These are phyloP conservation scores for Marisa cornuarietis DNA, from an alignment of 1,140 invertebrate species.

Conservation along the genomic window DNA sequence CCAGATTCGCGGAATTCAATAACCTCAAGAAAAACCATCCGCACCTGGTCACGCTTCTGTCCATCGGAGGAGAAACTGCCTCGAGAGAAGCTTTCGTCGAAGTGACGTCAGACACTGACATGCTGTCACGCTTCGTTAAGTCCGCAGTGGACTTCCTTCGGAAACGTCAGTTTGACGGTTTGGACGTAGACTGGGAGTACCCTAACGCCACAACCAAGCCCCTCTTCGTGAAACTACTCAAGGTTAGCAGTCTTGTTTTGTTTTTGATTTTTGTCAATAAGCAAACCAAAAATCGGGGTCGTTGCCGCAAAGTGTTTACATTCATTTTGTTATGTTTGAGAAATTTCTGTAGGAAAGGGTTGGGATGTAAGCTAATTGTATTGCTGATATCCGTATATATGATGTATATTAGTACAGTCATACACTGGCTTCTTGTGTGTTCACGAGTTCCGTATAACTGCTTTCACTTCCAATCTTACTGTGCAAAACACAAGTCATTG, in stretches of 20 bases:
- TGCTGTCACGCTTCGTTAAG: slow-evolving; percentile 42
- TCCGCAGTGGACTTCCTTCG: slow-evolving; percentile 84
- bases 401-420: too few relatives aligned
- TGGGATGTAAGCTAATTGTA: too few relatives aligned
- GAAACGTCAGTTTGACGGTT: slow-evolving; percentile 72
- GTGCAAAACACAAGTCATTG: too few relatives aligned
- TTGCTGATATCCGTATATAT: too few relatives aligned
- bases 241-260: background rate
- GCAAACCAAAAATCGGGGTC: background rate
- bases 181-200: slow-evolving; percentile 59
- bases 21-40: slow-evolving; percentile 93
- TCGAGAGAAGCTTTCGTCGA: slow-evolving; percentile 23
- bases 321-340: too few relatives aligned
- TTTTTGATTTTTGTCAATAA: background rate
- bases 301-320: too few relatives aligned
- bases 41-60: slow-evolving; percentile 55
- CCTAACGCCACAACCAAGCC: slow-evolving; percentile 41
- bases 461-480: too few relatives aligned
- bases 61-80: slow-evolving; percentile 42
- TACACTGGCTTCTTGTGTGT: too few relatives aligned
- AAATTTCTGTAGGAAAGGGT: too few relatives aligned
- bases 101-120: slow-evolving; percentile 20
- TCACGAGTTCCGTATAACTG: too few relatives aligned
- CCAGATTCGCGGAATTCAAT: slow-evolving; percentile 34
- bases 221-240: slow-evolving; percentile 6